phyloP scores from a whole-genome alignment of 2,888 invertebrate species.

The Pyrocoelia pectoralis region DNA sequence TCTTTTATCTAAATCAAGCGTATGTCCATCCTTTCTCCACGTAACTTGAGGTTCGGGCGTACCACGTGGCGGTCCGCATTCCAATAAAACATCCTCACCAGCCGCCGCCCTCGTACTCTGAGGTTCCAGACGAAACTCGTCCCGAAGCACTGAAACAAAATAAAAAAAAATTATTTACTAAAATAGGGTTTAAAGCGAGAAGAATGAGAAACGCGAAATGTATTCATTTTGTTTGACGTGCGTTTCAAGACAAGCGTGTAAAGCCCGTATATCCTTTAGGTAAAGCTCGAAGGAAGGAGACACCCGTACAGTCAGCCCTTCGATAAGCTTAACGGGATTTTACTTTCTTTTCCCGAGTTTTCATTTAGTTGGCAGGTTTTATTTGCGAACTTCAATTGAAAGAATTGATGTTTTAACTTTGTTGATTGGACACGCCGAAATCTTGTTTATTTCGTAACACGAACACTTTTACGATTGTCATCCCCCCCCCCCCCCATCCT shows the following conservation, averaged over 20 bases:
- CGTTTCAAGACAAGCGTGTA: conserved; percentile 39
- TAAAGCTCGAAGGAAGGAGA: conserved; percentile 29
- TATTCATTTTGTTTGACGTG: conserved; percentile 39
- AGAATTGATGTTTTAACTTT: conserved; percentile 21
- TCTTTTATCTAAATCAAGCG: conserved; percentile 70
- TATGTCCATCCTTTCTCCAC: conserved; percentile 89
- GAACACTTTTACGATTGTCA: neutral
- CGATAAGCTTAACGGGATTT: conserved; percentile 30
- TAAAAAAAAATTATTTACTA: conserved; percentile 9
- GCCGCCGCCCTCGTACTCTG: conserved; percentile 83
- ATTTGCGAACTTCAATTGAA: conserved; percentile 21
- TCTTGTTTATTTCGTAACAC: conserved; percentile 5
- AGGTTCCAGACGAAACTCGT: conserved; percentile 88
- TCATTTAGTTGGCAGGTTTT: conserved; percentile 23
- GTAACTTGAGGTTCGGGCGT: conserved; percentile 88
- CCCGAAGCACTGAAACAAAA: conserved; percentile 80
- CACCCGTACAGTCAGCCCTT: conserved; percentile 20
- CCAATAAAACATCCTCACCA: conserved; percentile 84
- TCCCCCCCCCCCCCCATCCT: too few relatives aligned
- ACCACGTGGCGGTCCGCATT: conserved; percentile 89
- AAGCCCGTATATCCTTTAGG: conserved; percentile 33
- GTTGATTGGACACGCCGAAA: neutral
- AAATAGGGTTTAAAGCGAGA: too few relatives aligned
- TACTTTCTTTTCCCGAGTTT: conserved; percentile 22
- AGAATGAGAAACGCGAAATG: conserved; percentile 33